A percentile compares a stretch with the other conserved stretches of the same genome.
Conservation (phyloP, 2,113 vertebrate species). For the Dissostichus mawsoni region DNA sequence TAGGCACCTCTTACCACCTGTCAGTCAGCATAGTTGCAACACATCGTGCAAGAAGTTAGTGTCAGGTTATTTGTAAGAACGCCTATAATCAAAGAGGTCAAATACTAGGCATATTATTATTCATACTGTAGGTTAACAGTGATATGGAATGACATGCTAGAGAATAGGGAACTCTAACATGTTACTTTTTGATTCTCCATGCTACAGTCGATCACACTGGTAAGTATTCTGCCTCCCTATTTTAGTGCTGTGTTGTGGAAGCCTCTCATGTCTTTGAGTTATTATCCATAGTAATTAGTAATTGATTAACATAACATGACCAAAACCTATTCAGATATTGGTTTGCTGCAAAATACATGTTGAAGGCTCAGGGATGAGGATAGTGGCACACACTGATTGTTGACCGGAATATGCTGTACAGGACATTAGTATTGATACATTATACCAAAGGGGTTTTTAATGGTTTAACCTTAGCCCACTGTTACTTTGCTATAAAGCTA, state of each 20-base stretch:
- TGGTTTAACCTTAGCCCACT: not conserved
- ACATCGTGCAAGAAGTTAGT: not conserved
- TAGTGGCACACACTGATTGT: not conserved
- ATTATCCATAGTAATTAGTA: not conserved
- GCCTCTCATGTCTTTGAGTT: slow-evolving; percentile 40
- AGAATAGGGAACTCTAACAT: slow-evolving; percentile 70
- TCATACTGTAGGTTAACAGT: not conserved
- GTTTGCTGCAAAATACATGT: not conserved
- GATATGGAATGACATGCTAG: not conserved
- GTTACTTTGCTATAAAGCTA: not conserved
- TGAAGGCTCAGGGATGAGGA: not conserved
- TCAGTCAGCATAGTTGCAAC: not conserved
- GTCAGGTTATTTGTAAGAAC: not conserved
- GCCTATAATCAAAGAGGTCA: not conserved
- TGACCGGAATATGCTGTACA: no score
- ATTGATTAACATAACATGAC: not conserved
- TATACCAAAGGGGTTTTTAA: not conserved
- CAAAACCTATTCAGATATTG: not conserved
- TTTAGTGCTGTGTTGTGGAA: slow-evolving; percentile 52
- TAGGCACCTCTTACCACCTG: no score
- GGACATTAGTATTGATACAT: not conserved
- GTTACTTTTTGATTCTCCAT: slow-evolving; percentile 81
- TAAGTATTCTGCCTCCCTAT: slow-evolving; percentile 74
- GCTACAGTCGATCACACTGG: slow-evolving; percentile 85
- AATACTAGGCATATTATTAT: not conserved